A percentile compares a stretch with the other conserved stretches of the same genome.
Evolutionary conservation across 1,140 invertebrate genomes (phyloP).

Genomic region (Drosophila sp.): DNA sequence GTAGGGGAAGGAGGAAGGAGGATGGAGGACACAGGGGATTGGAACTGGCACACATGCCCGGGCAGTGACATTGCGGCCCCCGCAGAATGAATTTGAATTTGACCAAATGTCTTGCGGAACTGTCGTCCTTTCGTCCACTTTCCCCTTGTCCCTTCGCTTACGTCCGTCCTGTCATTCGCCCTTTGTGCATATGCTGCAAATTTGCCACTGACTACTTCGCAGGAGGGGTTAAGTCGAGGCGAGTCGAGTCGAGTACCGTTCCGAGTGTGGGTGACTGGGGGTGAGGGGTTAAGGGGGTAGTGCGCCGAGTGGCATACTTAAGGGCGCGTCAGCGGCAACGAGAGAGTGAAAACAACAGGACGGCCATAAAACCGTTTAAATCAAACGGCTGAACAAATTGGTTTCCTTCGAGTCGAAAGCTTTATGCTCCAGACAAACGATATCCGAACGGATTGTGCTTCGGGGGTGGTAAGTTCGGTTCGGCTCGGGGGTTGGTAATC

Average conservation of each 20-base stretch:
- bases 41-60: conserved; percentile 33
- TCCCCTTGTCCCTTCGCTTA: conserved; percentile 36
- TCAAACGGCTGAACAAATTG: conserved; percentile 83
- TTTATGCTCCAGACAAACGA: conserved; percentile 72
- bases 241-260: conserved; percentile 15
- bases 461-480: not conserved
- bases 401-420: conserved; percentile 81
- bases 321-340: conserved; percentile 64
- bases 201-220: conserved; percentile 60
- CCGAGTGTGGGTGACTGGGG: no score
- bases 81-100: conserved; percentile 76
- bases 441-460: conserved; percentile 30
- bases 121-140: conserved; percentile 50
- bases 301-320: conserved; percentile 76
- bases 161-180: conserved; percentile 21
- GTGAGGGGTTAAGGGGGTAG: conserved; percentile 6
- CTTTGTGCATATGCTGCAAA: conserved; percentile 78
- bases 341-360: conserved; percentile 78
- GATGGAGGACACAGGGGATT: not conserved
- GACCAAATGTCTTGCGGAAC: conserved; percentile 80
- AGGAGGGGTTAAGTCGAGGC: conserved; percentile 21
- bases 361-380: conserved; percentile 83
- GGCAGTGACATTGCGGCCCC: conserved; percentile 46
- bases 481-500: conserved; percentile 33
- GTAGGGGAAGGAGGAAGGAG: no score